Percentiles rank a stretch among this genome's conserved stretches.
phyloP scores from a whole-genome alignment of 2,888 invertebrate species.

The Pseudoips prasinana region DNA sequence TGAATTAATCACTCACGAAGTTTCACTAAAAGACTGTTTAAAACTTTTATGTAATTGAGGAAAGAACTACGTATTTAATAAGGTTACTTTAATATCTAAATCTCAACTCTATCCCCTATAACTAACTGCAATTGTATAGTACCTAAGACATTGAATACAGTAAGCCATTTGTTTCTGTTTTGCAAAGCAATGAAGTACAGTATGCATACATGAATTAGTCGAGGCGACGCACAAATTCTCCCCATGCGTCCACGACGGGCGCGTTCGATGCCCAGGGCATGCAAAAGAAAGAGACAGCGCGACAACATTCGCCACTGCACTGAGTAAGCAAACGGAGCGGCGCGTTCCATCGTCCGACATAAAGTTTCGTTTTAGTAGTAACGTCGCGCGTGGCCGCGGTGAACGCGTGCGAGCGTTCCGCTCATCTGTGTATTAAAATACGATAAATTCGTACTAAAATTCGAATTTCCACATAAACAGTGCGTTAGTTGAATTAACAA shows the following conservation, averaged over 20 bases:
- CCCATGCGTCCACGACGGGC: constrained; percentile 26
- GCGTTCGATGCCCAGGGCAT: constrained; percentile 29
- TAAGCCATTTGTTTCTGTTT: constrained; percentile 36
- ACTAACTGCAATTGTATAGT: too few relatives aligned
- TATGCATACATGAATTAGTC: constrained; percentile 35
- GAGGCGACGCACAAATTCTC: constrained; percentile 51
- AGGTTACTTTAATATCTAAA: too few relatives aligned
- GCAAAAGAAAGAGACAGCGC: constrained; percentile 32
- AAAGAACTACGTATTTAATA: too few relatives aligned
- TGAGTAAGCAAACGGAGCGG: constrained; percentile 34
- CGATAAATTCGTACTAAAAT: constrained; percentile 52
- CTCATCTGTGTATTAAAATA: constrained; percentile 58
- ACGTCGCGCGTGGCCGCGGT: constrained; percentile 67
- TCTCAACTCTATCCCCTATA: too few relatives aligned
- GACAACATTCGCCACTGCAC: constrained; percentile 14
- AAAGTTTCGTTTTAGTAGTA: constrained; percentile 51
- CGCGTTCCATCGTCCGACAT: constrained; percentile 49
- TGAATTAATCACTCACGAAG: too few relatives aligned
- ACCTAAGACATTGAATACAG: too few relatives aligned
- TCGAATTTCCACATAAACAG: constrained; percentile 47
- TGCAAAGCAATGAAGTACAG: constrained; percentile 36
- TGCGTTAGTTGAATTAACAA: constrained; percentile 42
- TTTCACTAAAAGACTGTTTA: too few relatives aligned
- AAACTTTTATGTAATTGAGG: too few relatives aligned
- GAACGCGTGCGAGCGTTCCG: constrained; percentile 54